Conservation (phyloP, 1,140 invertebrate genomes). For the Zaprionus africanus region DNA sequence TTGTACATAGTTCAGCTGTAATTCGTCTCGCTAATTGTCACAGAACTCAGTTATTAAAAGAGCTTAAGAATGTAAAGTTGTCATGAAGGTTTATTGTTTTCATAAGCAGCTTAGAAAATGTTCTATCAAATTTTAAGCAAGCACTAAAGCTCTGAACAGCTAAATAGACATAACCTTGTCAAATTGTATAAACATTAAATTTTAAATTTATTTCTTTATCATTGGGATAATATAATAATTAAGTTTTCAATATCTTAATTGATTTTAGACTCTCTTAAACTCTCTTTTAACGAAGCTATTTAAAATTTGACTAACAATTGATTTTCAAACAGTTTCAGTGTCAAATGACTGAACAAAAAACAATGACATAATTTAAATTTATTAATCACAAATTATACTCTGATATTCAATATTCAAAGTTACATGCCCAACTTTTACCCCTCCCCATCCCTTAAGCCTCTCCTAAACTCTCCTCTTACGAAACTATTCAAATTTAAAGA, state of each 20-base stretch:
- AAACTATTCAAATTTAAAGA: no score
- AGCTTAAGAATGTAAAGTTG: background rate
- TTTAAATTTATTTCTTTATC: no score
- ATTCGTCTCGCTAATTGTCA: background rate
- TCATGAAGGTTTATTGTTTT: no score
- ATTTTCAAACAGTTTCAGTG: background rate
- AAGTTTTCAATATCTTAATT: no score
- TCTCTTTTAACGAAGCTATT: background rate
- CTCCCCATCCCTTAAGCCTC: no score
- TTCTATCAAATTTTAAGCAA: no score
- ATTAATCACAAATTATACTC: background rate
- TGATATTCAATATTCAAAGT: no score
- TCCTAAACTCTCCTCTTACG: no score
- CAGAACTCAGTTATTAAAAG: background rate
- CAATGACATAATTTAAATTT: background rate
- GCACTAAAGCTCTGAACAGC: rapidly evolving
- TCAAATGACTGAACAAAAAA: background rate
- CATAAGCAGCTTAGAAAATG: no score
- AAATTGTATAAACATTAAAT: no score
- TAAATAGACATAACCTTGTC: no score
- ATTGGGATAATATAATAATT: no score
- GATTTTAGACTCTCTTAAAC: background rate
- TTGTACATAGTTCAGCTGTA: background rate
- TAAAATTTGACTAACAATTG: background rate
- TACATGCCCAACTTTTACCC: background rate